Base-by-base conservation (phyloP, 1,140 invertebrate genomes). In the Nebria ingens region DNA sequence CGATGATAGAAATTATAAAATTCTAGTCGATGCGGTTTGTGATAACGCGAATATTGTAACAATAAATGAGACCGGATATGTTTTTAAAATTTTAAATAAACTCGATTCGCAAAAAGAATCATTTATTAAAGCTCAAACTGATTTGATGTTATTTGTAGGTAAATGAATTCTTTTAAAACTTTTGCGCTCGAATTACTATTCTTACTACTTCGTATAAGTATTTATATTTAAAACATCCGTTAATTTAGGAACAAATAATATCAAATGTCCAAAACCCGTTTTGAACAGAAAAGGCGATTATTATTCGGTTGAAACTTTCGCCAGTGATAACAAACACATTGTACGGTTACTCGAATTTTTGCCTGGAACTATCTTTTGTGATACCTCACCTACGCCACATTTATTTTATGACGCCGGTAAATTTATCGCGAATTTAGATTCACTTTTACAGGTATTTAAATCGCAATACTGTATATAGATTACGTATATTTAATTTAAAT, bases 81-180 rank as follows among this genome's bases (percentile, higher is more conserved):
- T 89, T 9, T 70, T 93, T 21, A 93, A 93, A 73, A 79, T 93
- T 34, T 72, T 87, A 19, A 93, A 93, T 69, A 79, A 83, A 0
- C 72, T 89, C 64, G 87, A 92, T 65, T 89, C 89, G 0, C 73
- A 81, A 61, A 82, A 87, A 23, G 65, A 71, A 0, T 62, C 69
- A 1, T 71, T 85, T 19, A 75, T 91, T 13, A 83, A 88, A 51
- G 86, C 79, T 0, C 87, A 90, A 68, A 86, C 79, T 56, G 73
- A 83, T 57, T 70, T 86, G 38, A 76, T 89, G 72, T 66, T 85
- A 2, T 83, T 77, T 65, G 73, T 89, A 49, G 70, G 83, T 79
- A 68, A 77, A 72, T 66, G 21, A 6, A 42, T 51, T 51, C 50
- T 34, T 52, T 34, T 54, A 58, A 55, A 25, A n/a, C 17, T 54